A percentile compares a stretch with the other conserved stretches of the same genome.
Evolutionary conservation across 2,113 vertebrate genomes (phyloP).

Genomic region (Equus przewalskii): DNA sequence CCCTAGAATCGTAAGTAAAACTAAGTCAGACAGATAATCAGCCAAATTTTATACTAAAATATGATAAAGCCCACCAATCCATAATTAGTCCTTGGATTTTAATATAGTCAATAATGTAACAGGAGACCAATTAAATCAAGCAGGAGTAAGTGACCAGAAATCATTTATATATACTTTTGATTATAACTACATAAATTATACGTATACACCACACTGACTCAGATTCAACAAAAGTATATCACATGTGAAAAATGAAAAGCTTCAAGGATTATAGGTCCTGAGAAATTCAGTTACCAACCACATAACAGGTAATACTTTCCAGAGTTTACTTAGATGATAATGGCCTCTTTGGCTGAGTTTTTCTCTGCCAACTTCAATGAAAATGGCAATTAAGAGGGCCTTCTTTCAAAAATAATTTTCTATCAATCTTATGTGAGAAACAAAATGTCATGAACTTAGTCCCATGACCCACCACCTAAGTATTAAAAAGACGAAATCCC

Average conservation of each 20-base stretch:
- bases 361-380: conserved; percentile 17
- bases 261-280: neutral
- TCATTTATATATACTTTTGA: neutral
- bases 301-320: neutral
- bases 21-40: conserved; percentile 69
- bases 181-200: conserved; percentile 18
- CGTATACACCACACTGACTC: neutral
- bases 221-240: neutral
- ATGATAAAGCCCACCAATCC: neutral
- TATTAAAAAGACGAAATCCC: conserved; percentile 37
- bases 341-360: neutral
- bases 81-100: conserved; percentile 34
- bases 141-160: neutral
- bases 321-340: neutral
- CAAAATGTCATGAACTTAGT: neutral
- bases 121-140: conserved; percentile 21
- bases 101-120: neutral
- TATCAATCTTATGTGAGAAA: neutral
- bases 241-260: neutral
- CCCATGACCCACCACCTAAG: neutral
- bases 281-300: conserved; percentile 16
- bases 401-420: conserved; percentile 16
- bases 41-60: neutral
- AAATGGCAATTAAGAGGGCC: neutral
- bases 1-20: conserved; percentile 84